phyloP scores from a whole-genome alignment of 1,140 invertebrate genomes.

The Schlechtendalia chinensis region DNA sequence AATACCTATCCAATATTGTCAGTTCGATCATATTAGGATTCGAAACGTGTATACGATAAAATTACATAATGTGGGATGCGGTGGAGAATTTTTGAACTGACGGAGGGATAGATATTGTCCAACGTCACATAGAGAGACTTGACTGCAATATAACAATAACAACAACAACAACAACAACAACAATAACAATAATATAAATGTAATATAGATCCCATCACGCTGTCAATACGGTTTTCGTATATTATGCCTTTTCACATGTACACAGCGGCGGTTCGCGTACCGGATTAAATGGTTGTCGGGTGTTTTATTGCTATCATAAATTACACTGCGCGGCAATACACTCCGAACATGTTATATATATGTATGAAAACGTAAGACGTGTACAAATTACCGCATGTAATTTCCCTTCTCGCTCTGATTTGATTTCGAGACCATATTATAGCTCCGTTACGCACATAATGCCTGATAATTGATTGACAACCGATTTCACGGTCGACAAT shows the following conservation, averaged over 20 bases:
- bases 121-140: no score
- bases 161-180: no score
- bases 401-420: not conserved
- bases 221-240: not conserved
- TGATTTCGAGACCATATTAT: not conserved
- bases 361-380: not conserved
- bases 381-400: not conserved
- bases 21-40: no score
- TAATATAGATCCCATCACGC: no score
- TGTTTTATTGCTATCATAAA: slow-evolving; percentile 29
- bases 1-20: no score
- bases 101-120: no score
- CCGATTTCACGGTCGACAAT: not conserved
- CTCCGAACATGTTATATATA: not conserved
- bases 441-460: no score
- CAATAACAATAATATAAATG: no score
- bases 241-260: not conserved
- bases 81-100: no score
- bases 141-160: no score
- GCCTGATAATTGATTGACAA: slow-evolving; percentile 3
- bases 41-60: no score
- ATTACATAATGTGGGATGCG: no score
- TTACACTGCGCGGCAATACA: not conserved
- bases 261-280: not conserved
- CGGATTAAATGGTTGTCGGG: not conserved